phyloP scores from a whole-genome alignment of 2,888 invertebrate species.

The Cantharis rufa region DNA sequence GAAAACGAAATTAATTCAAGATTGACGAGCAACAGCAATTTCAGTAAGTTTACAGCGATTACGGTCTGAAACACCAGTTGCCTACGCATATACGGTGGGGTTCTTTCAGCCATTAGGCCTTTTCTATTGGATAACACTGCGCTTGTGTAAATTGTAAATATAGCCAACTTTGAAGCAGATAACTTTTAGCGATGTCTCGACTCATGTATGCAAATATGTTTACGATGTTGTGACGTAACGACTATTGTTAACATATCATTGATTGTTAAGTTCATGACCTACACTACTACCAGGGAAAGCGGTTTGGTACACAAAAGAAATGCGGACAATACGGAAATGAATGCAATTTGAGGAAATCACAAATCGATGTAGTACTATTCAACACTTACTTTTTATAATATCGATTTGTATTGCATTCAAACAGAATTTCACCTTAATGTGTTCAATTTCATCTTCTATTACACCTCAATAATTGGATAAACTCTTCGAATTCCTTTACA shows the following conservation, averaged over 20 bases:
- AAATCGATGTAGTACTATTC: slow-evolving; percentile 33
- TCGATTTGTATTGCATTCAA: slow-evolving; percentile 33
- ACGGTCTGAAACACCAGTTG: slow-evolving; percentile 40
- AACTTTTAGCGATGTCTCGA: slow-evolving; percentile 28
- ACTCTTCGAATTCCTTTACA: background rate
- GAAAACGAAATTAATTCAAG: slow-evolving; percentile 25
- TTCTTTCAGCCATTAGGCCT: slow-evolving; percentile 48
- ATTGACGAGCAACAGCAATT: slow-evolving; percentile 12
- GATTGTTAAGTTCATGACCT: slow-evolving; percentile 56
- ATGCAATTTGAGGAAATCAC: slow-evolving; percentile 37
- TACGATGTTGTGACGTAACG: slow-evolving; percentile 54
- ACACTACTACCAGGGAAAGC: slow-evolving; percentile 57
- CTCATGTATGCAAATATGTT: slow-evolving; percentile 54
- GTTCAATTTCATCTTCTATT: slow-evolving; percentile 14
- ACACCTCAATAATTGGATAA: slow-evolving; percentile 4
- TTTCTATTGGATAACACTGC: slow-evolving; percentile 46
- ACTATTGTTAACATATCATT: slow-evolving; percentile 56
- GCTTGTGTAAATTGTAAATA: slow-evolving; percentile 38
- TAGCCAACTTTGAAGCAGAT: slow-evolving; percentile 32
- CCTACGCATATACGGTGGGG: slow-evolving; percentile 39
- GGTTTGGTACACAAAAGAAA: slow-evolving; percentile 37
- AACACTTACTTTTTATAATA: slow-evolving; percentile 34
- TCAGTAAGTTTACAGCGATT: slow-evolving; percentile 7
- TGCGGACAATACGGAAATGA: slow-evolving; percentile 41
- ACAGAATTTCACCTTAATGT: slow-evolving; percentile 22